A percentile compares a stretch with the other conserved stretches of the same genome.
Conservation (phyloP, 2,797 vertebrate species). For the Esox lucius region DNA sequence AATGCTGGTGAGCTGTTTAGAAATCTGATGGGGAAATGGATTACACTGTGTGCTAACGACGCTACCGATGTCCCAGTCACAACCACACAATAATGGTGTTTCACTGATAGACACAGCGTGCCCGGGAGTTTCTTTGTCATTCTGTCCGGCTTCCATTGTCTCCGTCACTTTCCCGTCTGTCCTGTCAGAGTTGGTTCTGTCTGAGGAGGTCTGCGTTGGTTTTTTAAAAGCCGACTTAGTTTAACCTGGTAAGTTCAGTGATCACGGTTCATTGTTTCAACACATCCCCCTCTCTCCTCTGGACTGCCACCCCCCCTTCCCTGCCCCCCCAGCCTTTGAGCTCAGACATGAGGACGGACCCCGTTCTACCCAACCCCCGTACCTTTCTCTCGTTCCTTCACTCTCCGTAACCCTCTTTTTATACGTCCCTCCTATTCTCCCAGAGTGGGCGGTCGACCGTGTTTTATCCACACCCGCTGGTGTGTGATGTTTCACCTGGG, state of each 20-base stretch:
- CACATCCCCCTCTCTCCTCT: not conserved
- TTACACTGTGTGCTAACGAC: not conserved
- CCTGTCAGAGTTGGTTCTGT: too few species aligned
- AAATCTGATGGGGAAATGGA: not conserved
- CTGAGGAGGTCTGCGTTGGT: too few species aligned
- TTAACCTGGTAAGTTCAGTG: not conserved
- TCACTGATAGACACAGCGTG: not conserved
- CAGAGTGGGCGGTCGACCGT: not conserved
- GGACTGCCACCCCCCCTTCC: not conserved
- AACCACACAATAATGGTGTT: not conserved
- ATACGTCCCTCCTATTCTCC: not conserved
- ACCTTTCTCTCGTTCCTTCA: not conserved
- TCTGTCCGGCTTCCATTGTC: not conserved
- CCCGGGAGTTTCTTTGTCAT: not conserved
- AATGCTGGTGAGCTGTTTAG: not conserved
- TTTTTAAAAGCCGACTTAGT: not conserved
- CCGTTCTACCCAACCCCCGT: not conserved
- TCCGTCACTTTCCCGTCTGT: not conserved
- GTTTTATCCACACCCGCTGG: not conserved
- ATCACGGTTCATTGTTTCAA: conserved; percentile 1
- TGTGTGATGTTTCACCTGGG: not conserved
- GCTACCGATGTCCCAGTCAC: not conserved
- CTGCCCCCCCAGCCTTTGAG: not conserved
- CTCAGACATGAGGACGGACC: not conserved
- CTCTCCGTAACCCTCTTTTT: not conserved